Evolutionary conservation across 64 coral and sea anemone genomes (phyloP).

Genomic region (Pocillopora verrucosa): DNA sequence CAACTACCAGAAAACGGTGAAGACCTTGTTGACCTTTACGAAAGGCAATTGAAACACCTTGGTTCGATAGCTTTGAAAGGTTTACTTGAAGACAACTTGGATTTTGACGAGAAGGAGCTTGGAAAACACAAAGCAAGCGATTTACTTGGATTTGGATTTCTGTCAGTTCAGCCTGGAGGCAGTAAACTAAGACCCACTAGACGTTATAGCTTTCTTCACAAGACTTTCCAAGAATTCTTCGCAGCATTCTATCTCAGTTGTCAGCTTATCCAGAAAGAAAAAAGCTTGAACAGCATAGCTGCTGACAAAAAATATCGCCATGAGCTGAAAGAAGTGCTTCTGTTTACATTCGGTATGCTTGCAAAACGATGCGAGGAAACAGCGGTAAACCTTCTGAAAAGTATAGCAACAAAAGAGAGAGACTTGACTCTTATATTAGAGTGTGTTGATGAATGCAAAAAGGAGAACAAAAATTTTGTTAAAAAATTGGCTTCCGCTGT

Average conservation of each 20-base stretch:
- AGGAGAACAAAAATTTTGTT: no score
- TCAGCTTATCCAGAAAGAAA: conserved; percentile 9
- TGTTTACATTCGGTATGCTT: no score
- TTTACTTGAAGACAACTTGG: neutral
- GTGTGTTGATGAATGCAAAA: no score
- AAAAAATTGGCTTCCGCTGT: no score
- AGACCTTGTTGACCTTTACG: neutral
- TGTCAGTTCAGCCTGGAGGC: conserved; percentile 28
- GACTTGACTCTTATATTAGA: no score
- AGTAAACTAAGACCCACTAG: conserved; percentile 31
- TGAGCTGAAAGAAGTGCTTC: no score
- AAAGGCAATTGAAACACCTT: neutral
- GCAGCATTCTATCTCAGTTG: conserved; percentile 45
- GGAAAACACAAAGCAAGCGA: neutral
- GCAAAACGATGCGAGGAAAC: no score
- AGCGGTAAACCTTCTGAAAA: no score
- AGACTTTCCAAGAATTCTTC: conserved; percentile 46
- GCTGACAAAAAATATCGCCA: no score
- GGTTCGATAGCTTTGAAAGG: neutral
- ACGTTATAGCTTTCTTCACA: conserved; percentile 46
- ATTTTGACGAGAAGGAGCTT: neutral
- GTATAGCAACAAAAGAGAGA: no score
- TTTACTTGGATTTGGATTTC: conserved; percentile 33
- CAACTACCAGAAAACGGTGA: neutral
- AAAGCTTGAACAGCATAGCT: neutral